A percentile compares a stretch with the other conserved stretches of the same genome.
These are phyloP conservation scores for Thymelicus sylvestris DNA, from an alignment of 2,888 invertebrate genomes.

Conservation along the genomic window DNA sequence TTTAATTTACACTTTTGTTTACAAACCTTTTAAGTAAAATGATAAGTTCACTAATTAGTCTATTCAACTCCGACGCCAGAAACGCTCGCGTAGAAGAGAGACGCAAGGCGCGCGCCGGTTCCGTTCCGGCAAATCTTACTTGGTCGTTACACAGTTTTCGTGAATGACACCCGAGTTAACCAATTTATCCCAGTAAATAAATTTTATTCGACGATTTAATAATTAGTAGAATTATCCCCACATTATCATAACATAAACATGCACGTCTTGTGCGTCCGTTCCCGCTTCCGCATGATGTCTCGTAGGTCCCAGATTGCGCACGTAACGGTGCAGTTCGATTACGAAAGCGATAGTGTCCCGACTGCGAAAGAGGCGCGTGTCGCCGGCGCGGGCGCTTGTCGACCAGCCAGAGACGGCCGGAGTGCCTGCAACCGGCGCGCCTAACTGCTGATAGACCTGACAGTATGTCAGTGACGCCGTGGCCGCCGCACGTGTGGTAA, in stretches of 20 bases:
- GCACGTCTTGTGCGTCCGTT: constrained; percentile 39
- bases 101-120: too few species aligned
- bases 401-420: constrained; percentile 7
- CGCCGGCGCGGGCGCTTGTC: constrained; percentile 46
- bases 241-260: constrained; percentile 11
- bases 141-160: too few species aligned
- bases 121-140: too few species aligned
- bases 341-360: constrained; percentile 64
- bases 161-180: too few species aligned
- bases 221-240: constrained; percentile 9
- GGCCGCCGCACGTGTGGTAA: constrained; percentile 56
- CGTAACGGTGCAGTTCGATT: constrained; percentile 62
- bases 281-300: constrained; percentile 44
- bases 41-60: too few species aligned
- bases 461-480: constrained; percentile 59
- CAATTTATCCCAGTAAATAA: too few species aligned
- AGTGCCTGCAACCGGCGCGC: constrained; percentile 13
- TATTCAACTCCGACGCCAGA: too few species aligned
- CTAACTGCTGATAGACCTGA: constrained; percentile 47
- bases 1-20: too few species aligned
- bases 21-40: too few species aligned
- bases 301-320: constrained; percentile 39
- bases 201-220: too few species aligned
- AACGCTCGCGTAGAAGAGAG: too few species aligned
- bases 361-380: constrained; percentile 39